Evolutionary conservation across 2,888 invertebrate species (phyloP).

Genomic region (Agapostemon virescens): DNA sequence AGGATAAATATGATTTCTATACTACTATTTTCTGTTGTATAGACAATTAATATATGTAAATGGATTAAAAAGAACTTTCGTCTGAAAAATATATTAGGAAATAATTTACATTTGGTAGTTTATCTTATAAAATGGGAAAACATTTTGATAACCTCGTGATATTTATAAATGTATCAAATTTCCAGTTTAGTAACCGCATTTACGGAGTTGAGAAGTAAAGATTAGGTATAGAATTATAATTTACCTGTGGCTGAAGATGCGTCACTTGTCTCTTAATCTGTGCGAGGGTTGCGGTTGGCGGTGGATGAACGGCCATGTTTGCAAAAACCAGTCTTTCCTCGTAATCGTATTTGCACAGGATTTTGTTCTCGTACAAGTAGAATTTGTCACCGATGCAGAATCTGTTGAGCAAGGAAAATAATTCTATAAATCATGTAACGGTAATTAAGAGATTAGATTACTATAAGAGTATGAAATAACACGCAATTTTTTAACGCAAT

Average conservation of each 20-base stretch:
- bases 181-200: neutral
- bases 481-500: neutral
- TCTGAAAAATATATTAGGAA: neutral
- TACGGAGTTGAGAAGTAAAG: neutral
- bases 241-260: constrained; percentile 82
- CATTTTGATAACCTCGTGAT: neutral
- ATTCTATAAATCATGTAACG: neutral
- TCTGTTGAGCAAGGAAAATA: constrained; percentile 82
- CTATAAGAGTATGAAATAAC: neutral
- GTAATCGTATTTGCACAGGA: constrained; percentile 96
- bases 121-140: neutral
- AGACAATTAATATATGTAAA: too few relatives aligned
- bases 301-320: constrained; percentile 92
- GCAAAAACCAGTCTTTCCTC: constrained; percentile 95
- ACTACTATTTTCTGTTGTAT: too few relatives aligned
- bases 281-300: constrained; percentile 86
- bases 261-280: constrained; percentile 93
- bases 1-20: too few relatives aligned
- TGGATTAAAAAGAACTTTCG: too few relatives aligned
- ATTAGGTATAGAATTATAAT: constrained; percentile 19
- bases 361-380: constrained; percentile 96
- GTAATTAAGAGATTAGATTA: neutral
- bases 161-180: neutral
- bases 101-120: neutral
- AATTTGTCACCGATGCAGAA: constrained; percentile 97